Conservation (phyloP, 2,888 invertebrate genomes). For the Zonitis immaculata region DNA sequence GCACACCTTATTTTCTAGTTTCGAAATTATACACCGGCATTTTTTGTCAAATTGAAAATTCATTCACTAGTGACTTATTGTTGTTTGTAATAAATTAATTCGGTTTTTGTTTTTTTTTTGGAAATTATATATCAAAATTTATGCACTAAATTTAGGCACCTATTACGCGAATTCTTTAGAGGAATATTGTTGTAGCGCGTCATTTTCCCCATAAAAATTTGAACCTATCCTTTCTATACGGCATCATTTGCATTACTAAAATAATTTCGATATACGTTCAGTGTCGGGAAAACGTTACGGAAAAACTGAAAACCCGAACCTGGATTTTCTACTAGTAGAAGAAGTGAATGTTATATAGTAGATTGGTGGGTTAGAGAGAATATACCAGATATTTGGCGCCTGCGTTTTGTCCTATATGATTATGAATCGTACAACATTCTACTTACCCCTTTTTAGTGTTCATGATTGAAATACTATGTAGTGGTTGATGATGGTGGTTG, state of each 20-base stretch:
- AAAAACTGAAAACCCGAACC: constrained; percentile 4
- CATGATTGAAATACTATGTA: constrained; percentile 1
- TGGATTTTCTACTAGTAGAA: background rate
- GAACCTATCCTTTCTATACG: constrained; percentile 23
- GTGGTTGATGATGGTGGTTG: background rate
- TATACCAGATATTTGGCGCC: constrained; percentile 8
- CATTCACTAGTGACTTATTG: too few species aligned
- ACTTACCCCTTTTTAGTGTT: background rate
- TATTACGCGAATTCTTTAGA: constrained; percentile 14
- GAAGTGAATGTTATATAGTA: background rate
- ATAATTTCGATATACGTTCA: too few species aligned
- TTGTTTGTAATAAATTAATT: background rate
- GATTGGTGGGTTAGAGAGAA: constrained; percentile 1
- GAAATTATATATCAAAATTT: background rate
- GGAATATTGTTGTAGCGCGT: constrained; percentile 8
- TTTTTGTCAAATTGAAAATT: background rate
- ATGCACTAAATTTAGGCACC: constrained; percentile 5
- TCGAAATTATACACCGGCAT: background rate
- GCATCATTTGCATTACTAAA: constrained; percentile 31
- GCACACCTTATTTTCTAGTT: background rate
- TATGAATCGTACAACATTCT: background rate
- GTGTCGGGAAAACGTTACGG: constrained; percentile 6
- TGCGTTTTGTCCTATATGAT: constrained; percentile 9
- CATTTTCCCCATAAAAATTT: constrained; percentile 18
- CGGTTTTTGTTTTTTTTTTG: background rate